phyloP scores from a whole-genome alignment of 2,797 vertebrate genomes.

The Austrolebias charrua region DNA sequence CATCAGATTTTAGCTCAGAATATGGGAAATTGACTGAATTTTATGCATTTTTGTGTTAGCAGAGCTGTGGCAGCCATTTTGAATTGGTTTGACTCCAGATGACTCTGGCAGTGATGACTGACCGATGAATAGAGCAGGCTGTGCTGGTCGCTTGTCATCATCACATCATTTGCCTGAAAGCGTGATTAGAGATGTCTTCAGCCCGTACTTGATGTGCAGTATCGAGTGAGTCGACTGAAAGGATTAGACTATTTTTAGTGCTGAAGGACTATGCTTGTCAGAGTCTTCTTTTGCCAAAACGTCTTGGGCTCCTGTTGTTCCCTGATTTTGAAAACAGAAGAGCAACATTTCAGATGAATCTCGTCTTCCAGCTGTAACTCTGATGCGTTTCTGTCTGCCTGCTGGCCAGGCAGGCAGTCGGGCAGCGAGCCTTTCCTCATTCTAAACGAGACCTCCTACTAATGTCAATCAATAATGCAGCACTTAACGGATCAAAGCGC shows the following conservation, averaged over 20 bases:
- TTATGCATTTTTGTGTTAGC: no score
- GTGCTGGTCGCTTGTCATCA: no score
- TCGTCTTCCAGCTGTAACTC: conserved; percentile 20
- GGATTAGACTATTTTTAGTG: conserved; percentile 29
- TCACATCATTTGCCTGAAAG: no score
- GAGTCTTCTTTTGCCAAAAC: conserved; percentile 18
- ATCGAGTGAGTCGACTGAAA: no score
- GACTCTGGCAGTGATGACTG: no score
- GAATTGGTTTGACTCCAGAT: no score
- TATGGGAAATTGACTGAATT: no score
- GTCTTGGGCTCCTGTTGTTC: conserved; percentile 30
- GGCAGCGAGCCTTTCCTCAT: conserved; percentile 43
- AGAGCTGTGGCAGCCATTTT: no score
- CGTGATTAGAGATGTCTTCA: no score
- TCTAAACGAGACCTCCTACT: conserved; percentile 65
- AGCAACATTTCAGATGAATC: conserved; percentile 3
- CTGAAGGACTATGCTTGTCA: neutral
- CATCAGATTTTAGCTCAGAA: no score
- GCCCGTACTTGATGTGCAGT: no score
- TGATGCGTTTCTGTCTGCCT: conserved; percentile 31
- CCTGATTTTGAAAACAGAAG: conserved; percentile 16
- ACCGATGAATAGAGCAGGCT: no score
- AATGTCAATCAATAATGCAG: conserved; percentile 80
- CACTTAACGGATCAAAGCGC: conserved; percentile 76
- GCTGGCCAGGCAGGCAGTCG: conserved; percentile 14